phyloP scores from a whole-genome alignment of 2,113 vertebrate genomes.

The Cricetomys ansorgei region DNA sequence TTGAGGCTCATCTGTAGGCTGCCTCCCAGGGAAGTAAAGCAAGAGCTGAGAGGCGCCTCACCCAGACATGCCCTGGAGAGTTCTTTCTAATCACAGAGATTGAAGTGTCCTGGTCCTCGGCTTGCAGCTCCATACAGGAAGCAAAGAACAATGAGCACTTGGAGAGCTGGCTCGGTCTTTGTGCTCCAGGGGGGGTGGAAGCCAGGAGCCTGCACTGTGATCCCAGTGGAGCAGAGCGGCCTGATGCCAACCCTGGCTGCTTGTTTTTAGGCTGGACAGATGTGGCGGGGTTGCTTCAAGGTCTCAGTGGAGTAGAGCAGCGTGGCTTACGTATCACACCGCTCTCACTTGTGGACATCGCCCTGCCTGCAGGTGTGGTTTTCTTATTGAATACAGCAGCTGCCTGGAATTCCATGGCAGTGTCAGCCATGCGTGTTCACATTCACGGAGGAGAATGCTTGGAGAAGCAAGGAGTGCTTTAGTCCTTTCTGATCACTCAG shows the following conservation, averaged over 20 bases:
- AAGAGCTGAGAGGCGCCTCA: background rate
- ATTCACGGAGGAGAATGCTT: background rate
- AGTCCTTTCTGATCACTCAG: background rate
- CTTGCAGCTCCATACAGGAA: background rate
- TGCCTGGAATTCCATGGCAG: background rate
- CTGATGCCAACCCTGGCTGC: background rate
- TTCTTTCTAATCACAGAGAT: background rate
- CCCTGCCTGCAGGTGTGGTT: background rate
- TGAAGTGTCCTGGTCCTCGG: background rate
- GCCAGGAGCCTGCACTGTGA: background rate
- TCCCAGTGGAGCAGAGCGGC: background rate
- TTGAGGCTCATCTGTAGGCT: background rate
- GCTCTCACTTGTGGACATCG: too few relatives aligned
- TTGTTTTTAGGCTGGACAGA: background rate
- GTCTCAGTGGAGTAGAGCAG: too few relatives aligned
- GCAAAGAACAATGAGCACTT: background rate
- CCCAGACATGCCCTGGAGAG: background rate
- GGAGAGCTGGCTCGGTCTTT: background rate
- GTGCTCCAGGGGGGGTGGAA: background rate
- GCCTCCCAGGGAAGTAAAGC: background rate
- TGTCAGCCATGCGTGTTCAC: background rate
- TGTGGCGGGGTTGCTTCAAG: background rate
- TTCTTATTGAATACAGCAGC: background rate
- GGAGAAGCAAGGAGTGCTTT: background rate
- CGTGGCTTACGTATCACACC: accelerated